phyloP scores from a whole-genome alignment of 2,797 vertebrate species.

The Prionace glauca region DNA sequence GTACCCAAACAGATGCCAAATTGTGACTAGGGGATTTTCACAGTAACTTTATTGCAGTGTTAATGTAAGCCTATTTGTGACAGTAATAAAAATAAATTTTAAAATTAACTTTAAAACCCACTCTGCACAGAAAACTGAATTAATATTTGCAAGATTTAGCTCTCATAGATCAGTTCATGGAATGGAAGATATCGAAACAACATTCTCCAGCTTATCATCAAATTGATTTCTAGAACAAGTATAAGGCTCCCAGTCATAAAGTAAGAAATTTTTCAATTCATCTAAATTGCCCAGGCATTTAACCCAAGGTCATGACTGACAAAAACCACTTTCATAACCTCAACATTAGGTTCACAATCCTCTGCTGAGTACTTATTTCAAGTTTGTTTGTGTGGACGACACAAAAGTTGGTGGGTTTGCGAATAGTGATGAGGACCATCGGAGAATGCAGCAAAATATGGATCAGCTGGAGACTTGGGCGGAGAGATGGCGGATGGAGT shows the following conservation, averaged over 20 bases:
- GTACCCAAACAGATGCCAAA: no score
- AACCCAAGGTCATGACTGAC: not conserved
- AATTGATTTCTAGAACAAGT: not conserved
- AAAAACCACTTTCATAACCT: not conserved
- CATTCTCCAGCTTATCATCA: not conserved
- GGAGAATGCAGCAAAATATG: no score
- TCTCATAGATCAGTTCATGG: not conserved
- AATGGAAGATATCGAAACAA: not conserved
- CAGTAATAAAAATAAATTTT: no score
- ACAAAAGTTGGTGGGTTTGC: no score
- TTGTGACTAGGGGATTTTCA: no score
- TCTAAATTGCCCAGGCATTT: not conserved
- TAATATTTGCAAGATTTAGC: not conserved
- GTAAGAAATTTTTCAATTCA: not conserved
- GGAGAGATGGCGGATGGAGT: no score
- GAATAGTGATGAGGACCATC: no score
- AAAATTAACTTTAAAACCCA: not conserved
- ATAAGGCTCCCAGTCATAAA: not conserved
- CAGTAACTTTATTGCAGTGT: no score
- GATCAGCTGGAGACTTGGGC: no score
- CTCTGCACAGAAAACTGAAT: not conserved
- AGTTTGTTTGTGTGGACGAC: no score
- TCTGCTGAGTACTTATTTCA: not conserved
- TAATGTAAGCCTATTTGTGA: no score
- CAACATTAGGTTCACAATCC: not conserved